phyloP scores from a whole-genome alignment of 2,797 vertebrate genomes.

The Garrulus glandarius region DNA sequence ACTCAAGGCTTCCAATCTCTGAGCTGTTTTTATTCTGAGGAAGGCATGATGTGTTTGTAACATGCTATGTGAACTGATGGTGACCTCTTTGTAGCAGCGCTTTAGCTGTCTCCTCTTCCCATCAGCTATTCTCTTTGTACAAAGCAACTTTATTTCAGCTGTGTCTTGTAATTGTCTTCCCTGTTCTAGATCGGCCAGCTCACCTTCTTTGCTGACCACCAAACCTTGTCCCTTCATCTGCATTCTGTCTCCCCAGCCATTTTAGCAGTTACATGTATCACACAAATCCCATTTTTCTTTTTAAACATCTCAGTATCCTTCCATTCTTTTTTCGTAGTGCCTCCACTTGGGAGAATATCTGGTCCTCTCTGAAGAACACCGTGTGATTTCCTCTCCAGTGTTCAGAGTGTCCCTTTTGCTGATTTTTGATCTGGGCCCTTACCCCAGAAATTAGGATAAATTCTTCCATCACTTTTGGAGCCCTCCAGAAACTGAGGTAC shows the following conservation, averaged over 20 bases:
- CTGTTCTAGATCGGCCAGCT: not conserved
- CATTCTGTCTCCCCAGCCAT: not conserved
- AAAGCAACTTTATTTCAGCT: not conserved
- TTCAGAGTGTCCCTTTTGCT: not conserved
- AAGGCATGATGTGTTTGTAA: not conserved
- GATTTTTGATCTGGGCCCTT: not conserved
- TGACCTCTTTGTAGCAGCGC: not conserved
- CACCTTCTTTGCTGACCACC: not conserved
- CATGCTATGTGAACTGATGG: not conserved
- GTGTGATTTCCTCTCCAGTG: not conserved
- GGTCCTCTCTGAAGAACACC: not conserved
- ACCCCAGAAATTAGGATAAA: not conserved
- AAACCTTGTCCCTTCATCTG: not conserved
- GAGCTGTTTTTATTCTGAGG: not conserved
- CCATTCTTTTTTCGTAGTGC: not conserved
- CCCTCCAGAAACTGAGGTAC: not conserved
- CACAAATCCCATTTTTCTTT: not conserved
- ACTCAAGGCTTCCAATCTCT: not conserved
- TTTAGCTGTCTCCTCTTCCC: not conserved
- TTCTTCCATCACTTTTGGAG: not conserved
- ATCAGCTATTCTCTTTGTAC: not conserved
- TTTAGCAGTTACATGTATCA: not conserved
- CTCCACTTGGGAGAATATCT: not conserved
- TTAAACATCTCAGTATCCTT: not conserved
- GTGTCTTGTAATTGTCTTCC: not conserved